Evolutionary conservation across 2,113 vertebrate genomes (phyloP).

Genomic region (Piprites chloris): DNA sequence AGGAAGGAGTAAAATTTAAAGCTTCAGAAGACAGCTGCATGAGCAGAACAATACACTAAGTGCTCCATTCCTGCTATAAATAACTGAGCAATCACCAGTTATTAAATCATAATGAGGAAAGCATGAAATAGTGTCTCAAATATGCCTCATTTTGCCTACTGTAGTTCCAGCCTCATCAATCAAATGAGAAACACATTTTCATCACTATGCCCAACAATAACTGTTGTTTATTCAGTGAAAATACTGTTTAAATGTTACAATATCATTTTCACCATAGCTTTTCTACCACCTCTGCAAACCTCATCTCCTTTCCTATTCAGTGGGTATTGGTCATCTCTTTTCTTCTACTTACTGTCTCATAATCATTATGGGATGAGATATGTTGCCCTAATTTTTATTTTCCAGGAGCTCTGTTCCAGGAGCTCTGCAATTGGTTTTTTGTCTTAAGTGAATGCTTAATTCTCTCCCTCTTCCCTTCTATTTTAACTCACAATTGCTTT

Average conservation of each 20-base stretch:
- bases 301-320: background rate
- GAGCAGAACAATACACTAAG: conserved; percentile 38
- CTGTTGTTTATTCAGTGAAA: background rate
- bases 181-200: conserved; percentile 1
- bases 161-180: conserved; percentile 7
- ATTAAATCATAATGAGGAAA: conserved; percentile 54
- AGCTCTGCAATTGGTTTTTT: background rate
- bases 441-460: background rate
- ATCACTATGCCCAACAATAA: background rate
- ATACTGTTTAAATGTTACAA: background rate
- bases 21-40: conserved; percentile 9
- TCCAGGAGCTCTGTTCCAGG: background rate
- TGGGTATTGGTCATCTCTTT: background rate
- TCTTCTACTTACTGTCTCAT: background rate
- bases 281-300: background rate
- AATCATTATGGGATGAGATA: background rate
- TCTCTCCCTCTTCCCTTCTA: background rate
- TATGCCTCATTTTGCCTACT: conserved; percentile 1
- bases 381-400: background rate
- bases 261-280: background rate
- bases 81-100: conserved; percentile 52
- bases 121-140: conserved; percentile 18
- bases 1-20: background rate
- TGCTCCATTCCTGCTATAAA: conserved; percentile 9
- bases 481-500: background rate